Conservation (phyloP, 2,797 vertebrate genomes). For the Percopsis omiscomaycus region DNA sequence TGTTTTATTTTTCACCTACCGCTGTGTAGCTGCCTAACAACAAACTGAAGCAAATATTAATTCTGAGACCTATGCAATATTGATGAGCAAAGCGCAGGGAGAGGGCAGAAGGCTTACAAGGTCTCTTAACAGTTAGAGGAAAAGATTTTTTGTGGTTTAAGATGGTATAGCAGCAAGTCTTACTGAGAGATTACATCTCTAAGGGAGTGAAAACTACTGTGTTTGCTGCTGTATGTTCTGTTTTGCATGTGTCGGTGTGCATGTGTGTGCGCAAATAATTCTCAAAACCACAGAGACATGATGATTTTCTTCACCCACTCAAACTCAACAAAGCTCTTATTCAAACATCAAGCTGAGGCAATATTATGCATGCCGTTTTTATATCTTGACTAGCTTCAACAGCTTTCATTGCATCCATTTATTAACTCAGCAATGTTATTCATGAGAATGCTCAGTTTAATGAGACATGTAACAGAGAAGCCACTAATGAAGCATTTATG, state of each 20-base stretch:
- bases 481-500: slow-evolving; percentile 8
- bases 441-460: background rate
- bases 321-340: background rate
- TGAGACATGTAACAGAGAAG: slow-evolving; percentile 24
- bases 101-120: slow-evolving; percentile 48
- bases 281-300: background rate
- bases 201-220: slow-evolving; percentile 16
- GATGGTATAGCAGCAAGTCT: slow-evolving; percentile 29
- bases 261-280: background rate
- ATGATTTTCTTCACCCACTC: background rate
- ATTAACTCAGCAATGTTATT: too few relatives aligned
- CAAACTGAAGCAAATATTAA: slow-evolving; percentile 72
- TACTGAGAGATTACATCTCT: slow-evolving; percentile 30
- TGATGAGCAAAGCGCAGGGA: slow-evolving; percentile 62
- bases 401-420: too few relatives aligned
- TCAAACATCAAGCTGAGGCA: background rate
- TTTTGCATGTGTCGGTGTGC: background rate
- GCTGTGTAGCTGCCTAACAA: slow-evolving; percentile 60
- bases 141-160: slow-evolving; percentile 47
- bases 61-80: slow-evolving; percentile 65
- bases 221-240: background rate
- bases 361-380: background rate
- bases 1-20: slow-evolving; percentile 55
- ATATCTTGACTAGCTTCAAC: background rate
- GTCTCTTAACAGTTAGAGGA: slow-evolving; percentile 42